Base-by-base conservation (phyloP, 37 sponge, comb jelly and placozoan species). In the Axinella damicornis region DNA sequence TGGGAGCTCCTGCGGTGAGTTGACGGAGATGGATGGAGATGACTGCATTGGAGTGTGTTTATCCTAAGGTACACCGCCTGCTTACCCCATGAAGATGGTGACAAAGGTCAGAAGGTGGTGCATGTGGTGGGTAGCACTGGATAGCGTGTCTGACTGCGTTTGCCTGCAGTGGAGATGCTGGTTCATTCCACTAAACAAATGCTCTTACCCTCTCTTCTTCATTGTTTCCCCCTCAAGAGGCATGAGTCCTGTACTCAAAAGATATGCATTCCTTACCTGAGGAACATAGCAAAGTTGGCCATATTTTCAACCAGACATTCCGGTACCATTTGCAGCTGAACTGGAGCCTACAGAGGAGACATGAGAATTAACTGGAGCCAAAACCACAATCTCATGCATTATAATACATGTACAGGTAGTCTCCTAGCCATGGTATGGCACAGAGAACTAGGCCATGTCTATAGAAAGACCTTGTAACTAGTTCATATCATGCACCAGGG, bases 291-390 rank as follows among this genome's bases (percentile, higher is more conserved):
- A 60, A 88, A 88, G 41, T 83, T 73, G 62, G 92, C 65, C 55
- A 92, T 60, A 53, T 84, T 87, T 16, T 88, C 89, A 18, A 92
- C 92, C 31, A 87, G 55, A 27, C 79, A 84, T 58, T 92, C 92
- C 0, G 92, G 92, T n/a, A 88, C 37, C 24, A 40, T 19, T 57
- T 38, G 60, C 0, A 86, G 35, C 24, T 61, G 34, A 53, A 37
- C 64, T 53, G 91, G 76, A 30, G 41, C 33, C 86, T 85, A 61
- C 40, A 31, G 34, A 32, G 16, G 46, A 46, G 46, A 46, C 4
- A 46, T 46, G 46, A 46, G 46, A 19, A 19, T 15, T 56, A 18
- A 56, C 62, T 25, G 5, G 27, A 61, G 27, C 25, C n/a, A n/a
- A n/a, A n/a, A n/a, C n/a, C n/a, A n/a, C n/a, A n/a, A n/a, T n/a